Percentiles rank a stretch among this genome's conserved stretches.
Evolutionary conservation across 2,797 vertebrate genomes (phyloP).

Genomic region (Valencia hispanica): DNA sequence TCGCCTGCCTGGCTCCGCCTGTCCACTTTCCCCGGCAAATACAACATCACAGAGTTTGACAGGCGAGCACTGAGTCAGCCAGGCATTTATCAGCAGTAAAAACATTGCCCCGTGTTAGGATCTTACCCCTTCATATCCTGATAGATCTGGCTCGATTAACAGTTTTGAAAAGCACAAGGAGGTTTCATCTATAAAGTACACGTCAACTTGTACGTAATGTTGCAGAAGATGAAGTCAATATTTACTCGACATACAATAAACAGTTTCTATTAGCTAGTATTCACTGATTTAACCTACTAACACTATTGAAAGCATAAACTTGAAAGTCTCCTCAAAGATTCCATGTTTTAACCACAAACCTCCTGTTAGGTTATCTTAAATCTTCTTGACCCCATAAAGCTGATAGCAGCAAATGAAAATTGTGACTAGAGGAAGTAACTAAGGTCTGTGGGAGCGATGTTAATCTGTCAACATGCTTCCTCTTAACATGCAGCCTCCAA

Average conservation of each 20-base stretch:
- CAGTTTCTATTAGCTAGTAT: slow-evolving; percentile 1
- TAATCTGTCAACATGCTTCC: slow-evolving; percentile 69
- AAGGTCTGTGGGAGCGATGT: slow-evolving; percentile 61
- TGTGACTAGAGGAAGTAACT: slow-evolving; percentile 77
- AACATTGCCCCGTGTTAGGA: slow-evolving; percentile 46
- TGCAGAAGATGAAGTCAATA: slow-evolving; percentile 21
- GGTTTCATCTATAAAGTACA: slow-evolving; percentile 3
- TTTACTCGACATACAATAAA: slow-evolving; percentile 2
- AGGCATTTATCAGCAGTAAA: slow-evolving; percentile 60
- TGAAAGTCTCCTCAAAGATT: background rate
- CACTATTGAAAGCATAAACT: slow-evolving; percentile 3
- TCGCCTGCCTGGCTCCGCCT: slow-evolving; percentile 54
- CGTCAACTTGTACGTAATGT: slow-evolving; percentile 7
- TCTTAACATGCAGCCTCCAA: slow-evolving; percentile 48
- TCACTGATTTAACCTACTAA: slow-evolving; percentile 2
- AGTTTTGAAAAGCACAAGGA: slow-evolving; percentile 29
- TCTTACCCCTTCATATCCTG: slow-evolving; percentile 50
- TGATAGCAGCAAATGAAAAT: slow-evolving; percentile 75
- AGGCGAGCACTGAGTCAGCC: slow-evolving; percentile 59
- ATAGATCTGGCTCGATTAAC: slow-evolving; percentile 65
- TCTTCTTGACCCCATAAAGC: slow-evolving; percentile 62
- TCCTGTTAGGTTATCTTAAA: slow-evolving; percentile 49
- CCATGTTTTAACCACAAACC: slow-evolving; percentile 45
- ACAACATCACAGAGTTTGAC: slow-evolving; percentile 67
- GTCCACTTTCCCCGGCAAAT: slow-evolving; percentile 43